Evolutionary conservation across 1,140 invertebrate genomes (phyloP).

Genomic region (Drosophila sproati): DNA sequence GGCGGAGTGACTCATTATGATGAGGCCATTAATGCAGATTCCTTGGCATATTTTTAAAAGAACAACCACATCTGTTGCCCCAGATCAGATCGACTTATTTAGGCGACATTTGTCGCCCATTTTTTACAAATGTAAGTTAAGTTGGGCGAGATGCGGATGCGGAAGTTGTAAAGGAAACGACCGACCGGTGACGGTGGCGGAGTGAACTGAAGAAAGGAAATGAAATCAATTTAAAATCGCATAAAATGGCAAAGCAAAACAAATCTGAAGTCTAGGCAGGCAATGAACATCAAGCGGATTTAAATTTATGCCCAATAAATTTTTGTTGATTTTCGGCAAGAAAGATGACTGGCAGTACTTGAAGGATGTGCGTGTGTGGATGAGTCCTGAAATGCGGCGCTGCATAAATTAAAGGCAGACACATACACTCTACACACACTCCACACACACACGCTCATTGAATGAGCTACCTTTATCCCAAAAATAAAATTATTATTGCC

Average conservation of each 20-base stretch:
- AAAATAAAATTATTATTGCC: slow-evolving; percentile 63
- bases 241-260: slow-evolving; percentile 67
- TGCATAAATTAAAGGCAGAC: slow-evolving; percentile 74
- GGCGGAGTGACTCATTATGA: slow-evolving; percentile 6
- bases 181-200: slow-evolving; percentile 19
- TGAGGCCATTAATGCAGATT: slow-evolving; percentile 1
- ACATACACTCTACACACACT: slow-evolving; percentile 3
- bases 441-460: slow-evolving; percentile 1
- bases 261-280: slow-evolving; percentile 26
- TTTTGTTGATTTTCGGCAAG: slow-evolving; percentile 78
- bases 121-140: neutral
- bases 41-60: neutral
- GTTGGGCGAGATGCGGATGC: slow-evolving; percentile 5
- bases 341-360: slow-evolving; percentile 20
- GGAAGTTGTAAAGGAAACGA: slow-evolving; percentile 61
- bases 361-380: slow-evolving; percentile 32
- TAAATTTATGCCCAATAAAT: slow-evolving; percentile 84
- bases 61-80: slow-evolving; percentile 58
- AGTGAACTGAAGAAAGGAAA: slow-evolving; percentile 56
- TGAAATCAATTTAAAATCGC: slow-evolving; percentile 81
- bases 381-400: slow-evolving; percentile 70
- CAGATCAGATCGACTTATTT: slow-evolving; percentile 56
- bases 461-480: slow-evolving; percentile 56
- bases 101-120: neutral
- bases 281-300: slow-evolving; percentile 61